phyloP scores from a whole-genome alignment of 2,888 invertebrate species.

The Trichopria drosophilae region DNA sequence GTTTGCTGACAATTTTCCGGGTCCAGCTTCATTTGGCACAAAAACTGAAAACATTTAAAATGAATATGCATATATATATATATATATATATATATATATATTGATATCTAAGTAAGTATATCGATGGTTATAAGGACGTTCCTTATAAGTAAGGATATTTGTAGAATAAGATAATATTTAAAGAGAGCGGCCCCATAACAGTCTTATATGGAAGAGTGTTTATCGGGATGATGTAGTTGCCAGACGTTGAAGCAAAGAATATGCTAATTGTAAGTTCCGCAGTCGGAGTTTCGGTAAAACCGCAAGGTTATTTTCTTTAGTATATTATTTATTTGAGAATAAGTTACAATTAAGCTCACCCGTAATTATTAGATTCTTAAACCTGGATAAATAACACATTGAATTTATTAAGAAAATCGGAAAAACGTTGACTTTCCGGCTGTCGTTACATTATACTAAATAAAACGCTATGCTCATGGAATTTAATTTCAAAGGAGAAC shows the following conservation, averaged over 20 bases:
- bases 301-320: not conserved
- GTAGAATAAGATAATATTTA: not conserved
- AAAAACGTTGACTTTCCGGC: too few species aligned
- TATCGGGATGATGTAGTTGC: not conserved
- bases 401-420: too few species aligned
- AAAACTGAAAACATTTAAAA: constrained; percentile 63
- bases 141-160: too few species aligned
- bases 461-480: too few species aligned
- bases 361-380: not conserved
- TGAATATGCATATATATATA: constrained; percentile 1
- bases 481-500: too few species aligned
- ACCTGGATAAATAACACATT: too few species aligned
- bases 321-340: not conserved
- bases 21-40: constrained; percentile 75
- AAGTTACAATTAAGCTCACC: not conserved
- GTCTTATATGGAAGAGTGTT: not conserved
- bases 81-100: too few species aligned
- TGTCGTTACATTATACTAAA: too few species aligned
- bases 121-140: too few species aligned
- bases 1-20: constrained; percentile 78
- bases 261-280: not conserved
- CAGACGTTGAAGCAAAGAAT: not conserved
- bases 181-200: not conserved
- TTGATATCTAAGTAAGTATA: too few species aligned
- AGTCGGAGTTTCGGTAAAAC: not conserved